Evolutionary conservation across 2,797 vertebrate genomes (phyloP).

Genomic region (Picus viridis): DNA sequence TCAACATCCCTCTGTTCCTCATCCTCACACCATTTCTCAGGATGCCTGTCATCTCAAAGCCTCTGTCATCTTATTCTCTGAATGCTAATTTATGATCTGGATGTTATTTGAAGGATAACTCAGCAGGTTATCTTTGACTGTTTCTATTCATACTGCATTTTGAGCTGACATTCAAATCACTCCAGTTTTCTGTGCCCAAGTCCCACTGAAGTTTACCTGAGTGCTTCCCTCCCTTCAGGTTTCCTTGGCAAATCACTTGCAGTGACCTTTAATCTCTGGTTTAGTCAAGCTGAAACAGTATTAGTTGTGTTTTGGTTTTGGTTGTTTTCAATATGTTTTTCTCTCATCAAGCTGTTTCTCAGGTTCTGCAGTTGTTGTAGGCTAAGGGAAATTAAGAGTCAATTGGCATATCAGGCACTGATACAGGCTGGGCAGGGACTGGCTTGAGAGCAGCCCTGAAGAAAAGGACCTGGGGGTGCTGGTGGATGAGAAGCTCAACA

Average conservation of each 20-base stretch:
- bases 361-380: not conserved
- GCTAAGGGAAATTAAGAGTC: no score
- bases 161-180: not conserved
- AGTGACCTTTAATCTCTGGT: not conserved
- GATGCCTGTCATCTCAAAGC: not conserved
- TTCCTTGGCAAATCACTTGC: not conserved
- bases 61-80: not conserved
- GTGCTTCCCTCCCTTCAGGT: not conserved
- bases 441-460: no score
- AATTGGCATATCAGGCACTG: no score
- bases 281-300: not conserved
- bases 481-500: no score
- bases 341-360: not conserved
- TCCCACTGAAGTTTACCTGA: not conserved
- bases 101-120: not conserved
- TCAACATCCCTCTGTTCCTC: constrained; percentile 3
- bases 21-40: not conserved
- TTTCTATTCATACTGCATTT: not conserved
- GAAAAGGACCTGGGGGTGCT: no score
- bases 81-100: not conserved
- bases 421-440: no score
- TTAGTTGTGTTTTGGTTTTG: no score
- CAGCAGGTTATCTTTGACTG: not conserved
- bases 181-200: not conserved
- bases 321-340: not conserved